Percentiles rank a stretch among this genome's conserved stretches.
Conservation (phyloP, 2,888 invertebrate species). For the Peribatodes rhomboidaria region DNA sequence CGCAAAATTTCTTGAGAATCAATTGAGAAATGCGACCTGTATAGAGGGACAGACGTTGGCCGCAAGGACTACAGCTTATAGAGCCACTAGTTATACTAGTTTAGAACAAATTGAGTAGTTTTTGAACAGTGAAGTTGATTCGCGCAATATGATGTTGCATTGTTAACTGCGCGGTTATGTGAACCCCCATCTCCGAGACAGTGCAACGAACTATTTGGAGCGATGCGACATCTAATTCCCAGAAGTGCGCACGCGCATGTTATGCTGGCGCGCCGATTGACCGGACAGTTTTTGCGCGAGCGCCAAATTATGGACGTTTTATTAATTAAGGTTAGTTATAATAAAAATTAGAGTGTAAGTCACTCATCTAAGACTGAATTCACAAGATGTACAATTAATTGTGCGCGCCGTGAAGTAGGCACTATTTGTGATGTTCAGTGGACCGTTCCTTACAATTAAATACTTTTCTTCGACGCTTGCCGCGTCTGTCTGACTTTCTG, state of each 20-base stretch:
- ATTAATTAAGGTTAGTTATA: constrained; percentile 31
- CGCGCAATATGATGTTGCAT: constrained; percentile 1
- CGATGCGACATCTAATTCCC: constrained; percentile 69
- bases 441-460: too few relatives aligned
- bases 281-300: constrained; percentile 26
- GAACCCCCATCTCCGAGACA: constrained; percentile 48
- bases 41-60: too few relatives aligned
- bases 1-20: too few relatives aligned
- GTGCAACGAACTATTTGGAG: constrained; percentile 78
- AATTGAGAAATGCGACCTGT: too few relatives aligned
- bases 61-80: too few relatives aligned
- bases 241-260: constrained; percentile 63
- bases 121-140: background rate
- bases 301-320: constrained; percentile 46
- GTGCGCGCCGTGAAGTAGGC: too few relatives aligned
- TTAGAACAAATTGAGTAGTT: background rate
- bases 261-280: constrained; percentile 50
- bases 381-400: too few relatives aligned
- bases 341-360: background rate
- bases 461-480: too few relatives aligned
- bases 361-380: too few relatives aligned
- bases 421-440: too few relatives aligned
- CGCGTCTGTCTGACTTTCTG: too few relatives aligned
- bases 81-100: too few relatives aligned
- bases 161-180: constrained; percentile 25